These are phyloP conservation scores for Orycteropus afer DNA, from an alignment of 2,113 vertebrate species.

Conservation along the genomic window DNA sequence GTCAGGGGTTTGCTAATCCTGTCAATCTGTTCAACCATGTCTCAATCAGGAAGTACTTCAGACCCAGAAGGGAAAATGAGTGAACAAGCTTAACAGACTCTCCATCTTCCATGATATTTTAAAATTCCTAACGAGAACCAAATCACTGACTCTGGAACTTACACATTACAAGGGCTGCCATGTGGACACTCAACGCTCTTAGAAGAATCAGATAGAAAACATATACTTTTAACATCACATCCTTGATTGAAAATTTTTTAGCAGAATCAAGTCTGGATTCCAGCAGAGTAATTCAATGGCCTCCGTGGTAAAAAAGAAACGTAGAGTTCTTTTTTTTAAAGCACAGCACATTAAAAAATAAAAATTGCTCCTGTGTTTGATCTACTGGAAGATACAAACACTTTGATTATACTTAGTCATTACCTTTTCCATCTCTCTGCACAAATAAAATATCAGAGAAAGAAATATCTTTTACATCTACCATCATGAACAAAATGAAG, in stretches of 20 bases:
- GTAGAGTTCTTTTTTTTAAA: slow-evolving; percentile 29
- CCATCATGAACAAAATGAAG: slow-evolving; percentile 36
- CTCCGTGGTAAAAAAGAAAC: slow-evolving; percentile 49
- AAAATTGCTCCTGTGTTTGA: slow-evolving; percentile 22
- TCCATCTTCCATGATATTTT: background rate
- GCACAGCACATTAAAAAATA: slow-evolving; percentile 15
- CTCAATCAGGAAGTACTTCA: background rate
- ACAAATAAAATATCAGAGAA: slow-evolving; percentile 59
- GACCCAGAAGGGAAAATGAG: slow-evolving; percentile 1
- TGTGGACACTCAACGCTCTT: background rate
- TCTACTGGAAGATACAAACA: slow-evolving; percentile 47
- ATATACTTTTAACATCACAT: slow-evolving; percentile 49
- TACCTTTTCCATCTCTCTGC: slow-evolving; percentile 48
- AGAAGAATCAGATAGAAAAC: slow-evolving; percentile 37
- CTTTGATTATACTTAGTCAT: slow-evolving; percentile 46
- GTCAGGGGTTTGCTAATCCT: background rate
- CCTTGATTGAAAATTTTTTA: slow-evolving; percentile 46
- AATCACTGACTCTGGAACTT: slow-evolving; percentile 17
- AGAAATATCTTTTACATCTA: slow-evolving; percentile 32
- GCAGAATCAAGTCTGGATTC: slow-evolving; percentile 16
- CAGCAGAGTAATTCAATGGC: slow-evolving; percentile 22
- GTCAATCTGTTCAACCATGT: background rate
- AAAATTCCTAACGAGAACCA: slow-evolving; percentile 31
- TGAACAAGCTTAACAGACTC: background rate
- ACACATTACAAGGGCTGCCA: background rate